Conservation (phyloP, 2,888 invertebrate genomes). For the Macrophya annulata region DNA sequence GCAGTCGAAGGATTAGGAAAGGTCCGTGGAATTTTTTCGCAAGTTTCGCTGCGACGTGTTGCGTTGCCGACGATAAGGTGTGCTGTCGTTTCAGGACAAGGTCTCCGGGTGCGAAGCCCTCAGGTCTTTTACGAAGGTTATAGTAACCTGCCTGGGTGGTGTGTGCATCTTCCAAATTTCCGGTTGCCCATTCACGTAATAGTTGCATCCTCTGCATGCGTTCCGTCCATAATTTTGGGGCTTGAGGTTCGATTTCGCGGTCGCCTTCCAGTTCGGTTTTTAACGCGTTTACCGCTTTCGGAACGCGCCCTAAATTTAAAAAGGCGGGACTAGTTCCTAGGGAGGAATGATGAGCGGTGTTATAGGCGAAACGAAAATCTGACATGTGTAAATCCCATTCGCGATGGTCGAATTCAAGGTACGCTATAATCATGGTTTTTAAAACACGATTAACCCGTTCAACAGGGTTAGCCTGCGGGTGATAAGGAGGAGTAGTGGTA, state of each 20-base stretch:
- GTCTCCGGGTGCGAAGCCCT: background rate
- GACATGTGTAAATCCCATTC: slow-evolving; percentile 64
- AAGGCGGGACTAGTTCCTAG: slow-evolving; percentile 61
- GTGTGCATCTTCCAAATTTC: background rate
- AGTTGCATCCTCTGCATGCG: background rate
- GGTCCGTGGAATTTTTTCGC: background rate
- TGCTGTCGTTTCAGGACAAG: background rate
- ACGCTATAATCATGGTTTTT: slow-evolving; percentile 50
- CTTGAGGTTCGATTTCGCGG: background rate
- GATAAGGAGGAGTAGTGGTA: background rate
- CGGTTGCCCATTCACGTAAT: background rate
- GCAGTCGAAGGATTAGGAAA: background rate
- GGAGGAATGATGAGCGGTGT: slow-evolving; percentile 56
- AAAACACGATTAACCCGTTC: background rate
- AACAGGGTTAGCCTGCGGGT: background rate
- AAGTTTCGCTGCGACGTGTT: slow-evolving; percentile 11
- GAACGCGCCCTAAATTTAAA: slow-evolving; percentile 60
- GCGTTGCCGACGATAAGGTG: background rate
- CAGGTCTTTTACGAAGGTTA: background rate
- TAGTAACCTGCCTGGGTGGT: background rate
- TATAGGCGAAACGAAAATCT: slow-evolving; percentile 56
- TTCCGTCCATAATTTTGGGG: background rate
- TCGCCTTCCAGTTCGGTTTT: no score
- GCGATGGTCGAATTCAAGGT: slow-evolving; percentile 60
- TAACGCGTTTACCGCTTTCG: background rate